Evolutionary conservation across 2,797 vertebrate species (phyloP).

Genomic region (Astyanax mexicanus): DNA sequence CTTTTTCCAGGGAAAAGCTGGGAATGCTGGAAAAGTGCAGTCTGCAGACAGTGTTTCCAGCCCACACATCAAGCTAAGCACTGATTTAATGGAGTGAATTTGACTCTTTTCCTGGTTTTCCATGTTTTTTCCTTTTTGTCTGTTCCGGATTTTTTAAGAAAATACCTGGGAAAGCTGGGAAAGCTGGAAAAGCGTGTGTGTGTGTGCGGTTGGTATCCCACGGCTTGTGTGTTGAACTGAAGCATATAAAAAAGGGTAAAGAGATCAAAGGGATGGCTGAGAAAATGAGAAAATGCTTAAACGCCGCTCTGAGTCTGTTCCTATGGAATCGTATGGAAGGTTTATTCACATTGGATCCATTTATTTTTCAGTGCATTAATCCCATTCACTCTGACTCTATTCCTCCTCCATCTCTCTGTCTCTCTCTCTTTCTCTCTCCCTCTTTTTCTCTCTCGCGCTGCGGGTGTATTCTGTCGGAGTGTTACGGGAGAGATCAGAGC

Average conservation of each 20-base stretch:
- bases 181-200: too few species aligned
- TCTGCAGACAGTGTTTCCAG: not conserved
- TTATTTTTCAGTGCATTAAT: too few species aligned
- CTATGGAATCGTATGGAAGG: not conserved
- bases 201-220: too few species aligned
- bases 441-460: slow-evolving; percentile 21
- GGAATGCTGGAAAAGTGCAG: not conserved
- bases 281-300: too few species aligned
- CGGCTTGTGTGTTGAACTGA: not conserved
- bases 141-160: too few species aligned
- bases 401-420: not conserved
- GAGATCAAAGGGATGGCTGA: not conserved
- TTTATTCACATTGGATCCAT: not conserved
- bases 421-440: not conserved
- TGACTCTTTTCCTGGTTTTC: too few species aligned
- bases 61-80: too few species aligned
- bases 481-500: not conserved
- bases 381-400: too few species aligned
- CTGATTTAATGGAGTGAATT: too few species aligned
- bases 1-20: not conserved
- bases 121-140: too few species aligned
- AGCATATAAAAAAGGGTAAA: not conserved
- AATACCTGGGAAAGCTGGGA: too few species aligned
- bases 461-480: not conserved
- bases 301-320: not conserved